phyloP scores from a whole-genome alignment of 2,113 vertebrate genomes.

The Lagopus leucura region DNA sequence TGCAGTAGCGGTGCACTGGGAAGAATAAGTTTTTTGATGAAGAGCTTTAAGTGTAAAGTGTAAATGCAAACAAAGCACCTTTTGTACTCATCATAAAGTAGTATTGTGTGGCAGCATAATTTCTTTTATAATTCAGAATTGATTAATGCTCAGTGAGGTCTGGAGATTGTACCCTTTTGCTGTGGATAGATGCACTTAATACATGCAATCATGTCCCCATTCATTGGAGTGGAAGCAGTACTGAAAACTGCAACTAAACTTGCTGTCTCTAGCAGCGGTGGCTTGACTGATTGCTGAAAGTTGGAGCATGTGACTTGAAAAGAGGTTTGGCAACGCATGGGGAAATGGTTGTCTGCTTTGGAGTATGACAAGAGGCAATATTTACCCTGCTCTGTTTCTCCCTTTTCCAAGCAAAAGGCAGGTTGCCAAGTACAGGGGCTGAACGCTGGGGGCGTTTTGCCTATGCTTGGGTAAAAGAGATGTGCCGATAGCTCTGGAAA shows the following conservation, averaged over 20 bases:
- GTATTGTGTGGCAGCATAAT: constrained; percentile 35
- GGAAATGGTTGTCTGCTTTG: constrained; percentile 44
- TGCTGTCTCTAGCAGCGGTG: constrained; percentile 8
- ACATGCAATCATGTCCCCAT: constrained; percentile 38
- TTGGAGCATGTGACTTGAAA: constrained; percentile 26
- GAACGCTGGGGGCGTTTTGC: constrained; percentile 10
- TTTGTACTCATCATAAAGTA: constrained; percentile 49
- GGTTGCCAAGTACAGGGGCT: constrained; percentile 44
- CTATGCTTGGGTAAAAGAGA: background rate
- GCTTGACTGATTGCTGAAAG: constrained; percentile 21
- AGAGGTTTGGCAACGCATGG: constrained; percentile 35
- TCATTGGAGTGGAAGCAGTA: constrained; percentile 14
- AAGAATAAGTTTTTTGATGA: background rate
- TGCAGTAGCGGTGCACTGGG: background rate
- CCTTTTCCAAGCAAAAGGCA: constrained; percentile 39
- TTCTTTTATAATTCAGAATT: constrained; percentile 48
- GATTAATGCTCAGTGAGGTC: constrained; percentile 18
- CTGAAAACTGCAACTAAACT: constrained; percentile 26
- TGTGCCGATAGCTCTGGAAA: background rate
- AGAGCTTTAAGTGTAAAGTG: background rate
- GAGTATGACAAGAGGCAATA: constrained; percentile 43
- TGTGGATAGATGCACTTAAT: constrained; percentile 56
- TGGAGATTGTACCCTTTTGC: constrained; percentile 18
- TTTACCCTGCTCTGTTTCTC: constrained; percentile 60
- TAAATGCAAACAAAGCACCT: constrained; percentile 47